phyloP scores from a whole-genome alignment of 2,888 invertebrate species.

The Cheilosia pagana region DNA sequence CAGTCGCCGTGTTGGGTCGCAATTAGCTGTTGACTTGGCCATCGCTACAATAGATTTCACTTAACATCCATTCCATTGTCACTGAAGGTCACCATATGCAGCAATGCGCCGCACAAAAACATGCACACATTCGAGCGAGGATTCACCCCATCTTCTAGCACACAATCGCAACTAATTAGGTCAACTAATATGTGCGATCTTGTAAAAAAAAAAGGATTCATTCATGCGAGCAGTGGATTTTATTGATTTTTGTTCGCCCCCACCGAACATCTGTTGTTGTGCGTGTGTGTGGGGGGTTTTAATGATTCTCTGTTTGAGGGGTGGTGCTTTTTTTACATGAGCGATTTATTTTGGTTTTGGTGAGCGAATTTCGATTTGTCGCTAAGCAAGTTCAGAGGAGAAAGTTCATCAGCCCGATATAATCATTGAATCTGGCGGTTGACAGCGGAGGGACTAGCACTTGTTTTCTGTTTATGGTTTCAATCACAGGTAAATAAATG shows the following conservation, averaged over 20 bases:
- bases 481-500: too few relatives aligned
- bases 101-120: neutral
- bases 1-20: slow-evolving; percentile 50
- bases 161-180: slow-evolving; percentile 66
- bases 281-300: neutral
- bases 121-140: slow-evolving; percentile 4
- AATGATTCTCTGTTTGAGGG: neutral
- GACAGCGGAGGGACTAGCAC: neutral
- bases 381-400: neutral
- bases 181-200: slow-evolving; percentile 70
- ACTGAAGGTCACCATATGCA: slow-evolving; percentile 46
- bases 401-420: neutral
- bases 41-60: slow-evolving; percentile 67
- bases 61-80: slow-evolving; percentile 36
- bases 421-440: neutral
- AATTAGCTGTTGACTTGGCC: slow-evolving; percentile 60
- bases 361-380: slow-evolving; percentile 3
- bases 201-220: slow-evolving; percentile 64
- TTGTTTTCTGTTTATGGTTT: neutral
- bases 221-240: slow-evolving; percentile 58
- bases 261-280: neutral
- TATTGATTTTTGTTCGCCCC: slow-evolving; percentile 57
- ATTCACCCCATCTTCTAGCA: slow-evolving; percentile 14
- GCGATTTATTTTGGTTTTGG: neutral
- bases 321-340: neutral